Base-by-base conservation (phyloP, 2,797 vertebrate species). In the Prionace glauca region DNA sequence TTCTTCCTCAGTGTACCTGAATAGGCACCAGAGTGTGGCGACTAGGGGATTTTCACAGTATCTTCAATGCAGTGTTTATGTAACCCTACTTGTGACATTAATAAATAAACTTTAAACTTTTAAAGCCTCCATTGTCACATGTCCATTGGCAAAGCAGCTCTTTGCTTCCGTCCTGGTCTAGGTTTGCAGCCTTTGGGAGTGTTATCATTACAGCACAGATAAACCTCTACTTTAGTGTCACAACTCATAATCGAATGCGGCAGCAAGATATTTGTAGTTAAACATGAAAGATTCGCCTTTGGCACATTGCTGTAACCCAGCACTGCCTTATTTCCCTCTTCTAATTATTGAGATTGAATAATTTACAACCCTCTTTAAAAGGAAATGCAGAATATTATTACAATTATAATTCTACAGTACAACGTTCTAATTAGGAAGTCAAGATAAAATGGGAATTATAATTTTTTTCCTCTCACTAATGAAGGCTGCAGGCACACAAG, bases 331-430 rank as follows among this genome's bases (percentile, higher is more conserved):
- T 84, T 84, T 84, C 18, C 41, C 41, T 45, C 36, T 45, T 84
- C 81, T 84, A 84, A 84, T 84, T 84, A 84, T 45, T 84, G 81
- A 45, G 81, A 84, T 84, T 84, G 81, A 45, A 84, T 84, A 84
- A 84, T 84, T 84, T 45, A 45, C 81, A 45, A 45, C 36, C 8
- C 18, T 84, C 41, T 45, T 45, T 79, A 79, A 84, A 84, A 41
- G 36, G 32, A 81, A 81, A 22, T 81, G n/a, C 36, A 41, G 81
- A 45, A 84, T 84, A 20, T 45, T 84, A 84, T 84, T 84, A 24
- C 81, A 84, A 22, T 84, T 84, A 84, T 84, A 84, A 84, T 84
- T 84, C 36, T 24, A 77, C 72, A 77, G 72, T 77, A 45, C 36
- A 8, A 84, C 45, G 41, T 84, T 45, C 81, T 84, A 84, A 84